These are phyloP conservation scores for Meteorus colon DNA, from an alignment of 2,888 invertebrate species.

Conservation along the genomic window DNA sequence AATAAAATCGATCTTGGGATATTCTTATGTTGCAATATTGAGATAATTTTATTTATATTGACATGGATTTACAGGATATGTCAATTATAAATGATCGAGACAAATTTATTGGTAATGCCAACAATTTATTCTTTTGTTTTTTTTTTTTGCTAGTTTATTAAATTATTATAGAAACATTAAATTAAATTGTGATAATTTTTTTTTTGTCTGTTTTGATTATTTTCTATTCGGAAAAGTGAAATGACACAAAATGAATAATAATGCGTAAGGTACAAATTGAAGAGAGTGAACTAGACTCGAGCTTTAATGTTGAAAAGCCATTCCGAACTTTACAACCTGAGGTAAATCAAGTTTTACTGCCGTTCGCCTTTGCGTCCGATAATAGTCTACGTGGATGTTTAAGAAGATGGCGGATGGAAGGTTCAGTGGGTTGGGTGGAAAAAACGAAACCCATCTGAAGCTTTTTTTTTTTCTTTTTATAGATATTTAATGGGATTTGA, in stretches of 20 bases:
- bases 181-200: too few relatives aligned
- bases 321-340: constrained; percentile 56
- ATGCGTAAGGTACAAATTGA: constrained; percentile 44
- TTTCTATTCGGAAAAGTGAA: too few relatives aligned
- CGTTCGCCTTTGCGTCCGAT: constrained; percentile 48
- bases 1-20: too few relatives aligned
- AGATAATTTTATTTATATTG: too few relatives aligned
- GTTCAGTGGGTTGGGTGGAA: constrained; percentile 6
- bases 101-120: too few relatives aligned
- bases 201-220: too few relatives aligned
- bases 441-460: constrained; percentile 32
- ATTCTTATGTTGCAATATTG: too few relatives aligned
- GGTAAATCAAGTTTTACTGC: constrained; percentile 63
- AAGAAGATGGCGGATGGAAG: constrained; percentile 29
- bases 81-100: too few relatives aligned
- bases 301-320: constrained; percentile 50
- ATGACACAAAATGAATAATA: constrained; percentile 11
- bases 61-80: too few relatives aligned
- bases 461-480: constrained; percentile 53
- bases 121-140: too few relatives aligned
- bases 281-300: constrained; percentile 44
- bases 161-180: too few relatives aligned
- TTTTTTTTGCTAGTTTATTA: too few relatives aligned
- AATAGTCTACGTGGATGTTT: constrained; percentile 40
- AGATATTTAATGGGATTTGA: constrained; percentile 45